Percentiles rank a stretch among this genome's conserved stretches.
Conservation (phyloP, 1,140 invertebrate species). For the Latrodectus geometricus region DNA sequence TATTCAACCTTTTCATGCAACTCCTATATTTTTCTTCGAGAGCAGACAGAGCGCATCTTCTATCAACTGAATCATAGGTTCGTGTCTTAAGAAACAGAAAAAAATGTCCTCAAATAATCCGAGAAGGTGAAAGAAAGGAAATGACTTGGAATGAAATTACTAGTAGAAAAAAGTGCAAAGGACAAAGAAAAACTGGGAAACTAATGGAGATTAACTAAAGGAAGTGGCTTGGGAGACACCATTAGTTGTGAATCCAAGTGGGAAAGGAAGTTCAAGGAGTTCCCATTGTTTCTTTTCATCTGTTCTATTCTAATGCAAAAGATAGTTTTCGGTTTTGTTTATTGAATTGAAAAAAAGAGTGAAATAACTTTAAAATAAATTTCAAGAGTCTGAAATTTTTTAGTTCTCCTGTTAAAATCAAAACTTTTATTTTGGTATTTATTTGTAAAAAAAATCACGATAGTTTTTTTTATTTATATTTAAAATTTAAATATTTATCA, state of each 20-base stretch:
- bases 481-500: no score
- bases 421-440: no score
- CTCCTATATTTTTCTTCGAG: not conserved
- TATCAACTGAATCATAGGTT: not conserved
- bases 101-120: slow-evolving; percentile 52
- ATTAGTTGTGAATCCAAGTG: slow-evolving; percentile 59
- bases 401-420: no score
- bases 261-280: slow-evolving; percentile 55
- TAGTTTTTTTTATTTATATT: no score
- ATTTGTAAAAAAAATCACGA: no score
- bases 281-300: slow-evolving; percentile 16
- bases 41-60: not conserved
- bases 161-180: slow-evolving; percentile 36
- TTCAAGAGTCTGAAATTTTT: no score
- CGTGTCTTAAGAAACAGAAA: slow-evolving; percentile 4
- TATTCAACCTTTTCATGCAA: no score
- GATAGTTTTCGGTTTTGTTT: not conserved
- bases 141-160: slow-evolving; percentile 58
- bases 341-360: no score
- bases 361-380: no score
- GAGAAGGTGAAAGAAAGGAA: slow-evolving; percentile 18
- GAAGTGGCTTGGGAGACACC: slow-evolving; percentile 56
- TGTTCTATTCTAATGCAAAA: not conserved
- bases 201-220: slow-evolving; percentile 62
- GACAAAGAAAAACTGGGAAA: slow-evolving; percentile 53